Base-by-base conservation (phyloP, 1,140 invertebrate genomes). In the Proctacanthus coquilletti region DNA sequence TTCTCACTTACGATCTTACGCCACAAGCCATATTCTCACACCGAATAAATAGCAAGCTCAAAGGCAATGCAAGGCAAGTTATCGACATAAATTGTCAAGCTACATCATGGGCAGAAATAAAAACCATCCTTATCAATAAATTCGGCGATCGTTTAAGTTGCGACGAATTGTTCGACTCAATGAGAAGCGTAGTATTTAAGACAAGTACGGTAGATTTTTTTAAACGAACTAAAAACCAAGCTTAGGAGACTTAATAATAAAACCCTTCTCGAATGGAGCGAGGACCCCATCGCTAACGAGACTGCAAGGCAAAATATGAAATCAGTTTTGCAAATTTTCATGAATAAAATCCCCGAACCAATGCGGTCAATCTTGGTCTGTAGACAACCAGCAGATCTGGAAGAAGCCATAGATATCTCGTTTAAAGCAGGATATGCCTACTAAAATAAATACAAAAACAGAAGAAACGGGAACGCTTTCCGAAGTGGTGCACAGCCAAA, bases 61-160 rank as follows among this genome's bases (percentile, higher is more conserved):
- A 39, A 13, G 38, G 38, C 11, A 39, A 33, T 13, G 38, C 38
- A 13, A 39, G n/a, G 18, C 5, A 39, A 25, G 21, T 21, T 11
- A 34, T 40, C 1, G 38, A 40, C 21, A 40, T 34, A 23, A 40
- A 40, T 21, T 34, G 18, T 29, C 38, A 34, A 2, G 38, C 17
- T 2, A 34, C 13, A n/a, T 31, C 37, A 2, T 39, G 37, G 29
- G 21, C 10, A n/a, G 37, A 39, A 2, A 34, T 40, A 18, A 34
- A 34, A 18, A 4, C 14, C 3, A 27, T 40, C n/a, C 27, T 40
- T 17, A n/a, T 17, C 5, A 40, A 40, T 18, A 40, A 40, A 25
- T 40, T 39, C n/a, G n/a, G 3, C 3, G n/a, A n/a, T n/a, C n/a
- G n/a, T n/a, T n/a, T n/a, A n/a, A 21, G 10, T 11, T 25, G n/a